phyloP scores from a whole-genome alignment of 2,888 invertebrate genomes.

The Allacma fusca region DNA sequence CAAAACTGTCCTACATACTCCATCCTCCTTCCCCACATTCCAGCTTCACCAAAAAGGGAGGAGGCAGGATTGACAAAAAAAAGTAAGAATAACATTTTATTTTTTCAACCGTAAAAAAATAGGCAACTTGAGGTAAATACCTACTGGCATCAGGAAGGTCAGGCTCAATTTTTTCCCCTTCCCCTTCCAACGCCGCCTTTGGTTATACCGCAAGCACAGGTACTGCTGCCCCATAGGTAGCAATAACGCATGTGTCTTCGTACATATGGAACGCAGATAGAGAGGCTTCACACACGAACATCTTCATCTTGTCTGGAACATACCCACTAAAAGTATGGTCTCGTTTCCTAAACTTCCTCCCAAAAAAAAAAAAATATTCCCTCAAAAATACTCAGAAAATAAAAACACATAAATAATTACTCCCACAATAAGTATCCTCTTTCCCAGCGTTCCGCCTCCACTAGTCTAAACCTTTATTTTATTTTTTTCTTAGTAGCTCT shows the following conservation, averaged over 20 bases:
- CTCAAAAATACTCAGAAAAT: too few species aligned
- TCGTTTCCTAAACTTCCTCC: neutral
- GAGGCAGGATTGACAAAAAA: conserved; percentile 27
- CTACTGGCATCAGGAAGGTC: conserved; percentile 23
- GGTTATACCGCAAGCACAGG: too few species aligned
- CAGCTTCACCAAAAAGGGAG: too few species aligned
- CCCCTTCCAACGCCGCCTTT: neutral
- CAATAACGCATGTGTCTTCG: neutral
- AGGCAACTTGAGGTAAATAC: conserved; percentile 32
- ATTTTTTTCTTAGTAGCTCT: too few species aligned
- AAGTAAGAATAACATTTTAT: conserved; percentile 38
- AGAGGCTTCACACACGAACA: neutral
- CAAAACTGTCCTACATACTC: neutral
- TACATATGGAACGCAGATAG: too few species aligned
- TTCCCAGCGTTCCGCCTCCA: too few species aligned
- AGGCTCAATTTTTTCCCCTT: conserved; percentile 25
- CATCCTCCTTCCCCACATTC: too few species aligned
- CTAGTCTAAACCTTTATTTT: too few species aligned
- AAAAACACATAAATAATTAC: too few species aligned
- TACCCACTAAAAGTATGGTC: neutral
- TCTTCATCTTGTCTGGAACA: neutral
- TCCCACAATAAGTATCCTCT: too few species aligned
- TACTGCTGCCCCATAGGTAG: neutral
- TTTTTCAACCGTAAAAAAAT: conserved; percentile 39
- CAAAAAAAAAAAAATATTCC: too few species aligned